phyloP scores from a whole-genome alignment of 1,140 invertebrate species.

The Drosophila rufa region DNA sequence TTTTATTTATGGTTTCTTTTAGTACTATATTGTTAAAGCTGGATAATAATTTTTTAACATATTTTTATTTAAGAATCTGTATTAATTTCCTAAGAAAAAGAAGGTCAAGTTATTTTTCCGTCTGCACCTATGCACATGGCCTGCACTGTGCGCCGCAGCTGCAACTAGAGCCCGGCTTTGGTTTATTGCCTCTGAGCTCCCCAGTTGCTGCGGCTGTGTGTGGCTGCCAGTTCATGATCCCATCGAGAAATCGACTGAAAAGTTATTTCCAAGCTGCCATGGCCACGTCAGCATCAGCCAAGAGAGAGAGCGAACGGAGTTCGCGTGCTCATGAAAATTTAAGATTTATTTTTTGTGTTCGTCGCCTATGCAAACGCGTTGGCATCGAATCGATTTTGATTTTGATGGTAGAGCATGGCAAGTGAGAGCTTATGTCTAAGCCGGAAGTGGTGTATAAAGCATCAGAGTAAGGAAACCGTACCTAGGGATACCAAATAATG shows the following conservation, averaged over 20 bases:
- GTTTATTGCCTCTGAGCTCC: conserved; percentile 73
- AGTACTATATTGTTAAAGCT: not conserved
- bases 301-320: not conserved
- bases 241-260: conserved; percentile 69
- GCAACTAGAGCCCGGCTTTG: conserved; percentile 46
- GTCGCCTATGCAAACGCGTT: conserved; percentile 55
- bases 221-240: conserved; percentile 51
- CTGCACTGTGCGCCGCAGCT: conserved; percentile 17
- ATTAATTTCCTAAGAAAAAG: too few species aligned
- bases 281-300: conserved; percentile 11
- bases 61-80: too few species aligned
- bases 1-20: not conserved
- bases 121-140: conserved; percentile 25
- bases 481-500: not conserved
- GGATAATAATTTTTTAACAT: not conserved
- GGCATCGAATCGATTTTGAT: conserved; percentile 54
- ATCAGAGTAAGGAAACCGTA: not conserved
- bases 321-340: conserved; percentile 42
- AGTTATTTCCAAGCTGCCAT: conserved; percentile 57
- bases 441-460: conserved; percentile 10
- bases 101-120: too few species aligned
- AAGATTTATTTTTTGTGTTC: conserved; percentile 28
- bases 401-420: conserved; percentile 2
- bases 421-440: conserved; percentile 9
- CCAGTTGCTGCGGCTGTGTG: conserved; percentile 33